A percentile compares a stretch with the other conserved stretches of the same genome.
These are phyloP conservation scores for Corydoras sp. DNA, from an alignment of 2,113 vertebrate species.

Conservation along the genomic window DNA sequence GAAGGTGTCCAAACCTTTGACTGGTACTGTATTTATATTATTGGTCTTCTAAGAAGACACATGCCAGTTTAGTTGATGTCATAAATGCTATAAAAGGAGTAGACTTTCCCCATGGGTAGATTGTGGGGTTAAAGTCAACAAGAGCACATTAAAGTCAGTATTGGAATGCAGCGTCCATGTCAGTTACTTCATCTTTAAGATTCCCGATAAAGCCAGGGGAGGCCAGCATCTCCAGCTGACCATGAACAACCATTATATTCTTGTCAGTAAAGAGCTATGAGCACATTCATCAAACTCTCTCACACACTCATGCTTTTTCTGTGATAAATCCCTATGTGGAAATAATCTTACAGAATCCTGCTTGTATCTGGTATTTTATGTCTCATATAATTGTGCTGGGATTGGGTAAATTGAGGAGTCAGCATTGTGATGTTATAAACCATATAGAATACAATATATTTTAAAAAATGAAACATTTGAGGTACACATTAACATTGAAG, in stretches of 20 bases:
- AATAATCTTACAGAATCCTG: conserved; percentile 32
- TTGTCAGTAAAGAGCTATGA: conserved; percentile 12
- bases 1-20: no score
- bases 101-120: no score
- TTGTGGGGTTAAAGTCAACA: no score
- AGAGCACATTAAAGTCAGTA: background rate
- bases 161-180: background rate
- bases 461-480: no score
- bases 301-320: background rate
- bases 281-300: conserved; percentile 26
- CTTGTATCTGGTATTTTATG: conserved; percentile 8
- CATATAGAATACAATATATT: no score
- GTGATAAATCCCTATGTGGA: conserved; percentile 5
- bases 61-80: no score
- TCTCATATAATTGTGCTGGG: conserved; percentile 7
- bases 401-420: conserved; percentile 4
- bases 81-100: no score
- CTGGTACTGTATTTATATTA: no score
- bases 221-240: conserved; percentile 4
- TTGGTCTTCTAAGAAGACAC: no score
- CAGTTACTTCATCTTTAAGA: conserved; percentile 6
- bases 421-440: no score
- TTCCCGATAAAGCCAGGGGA: background rate
- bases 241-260: conserved; percentile 27
- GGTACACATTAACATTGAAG: background rate